Evolutionary conservation across 2,888 invertebrate species (phyloP).

Genomic region (Lithosia quadra): DNA sequence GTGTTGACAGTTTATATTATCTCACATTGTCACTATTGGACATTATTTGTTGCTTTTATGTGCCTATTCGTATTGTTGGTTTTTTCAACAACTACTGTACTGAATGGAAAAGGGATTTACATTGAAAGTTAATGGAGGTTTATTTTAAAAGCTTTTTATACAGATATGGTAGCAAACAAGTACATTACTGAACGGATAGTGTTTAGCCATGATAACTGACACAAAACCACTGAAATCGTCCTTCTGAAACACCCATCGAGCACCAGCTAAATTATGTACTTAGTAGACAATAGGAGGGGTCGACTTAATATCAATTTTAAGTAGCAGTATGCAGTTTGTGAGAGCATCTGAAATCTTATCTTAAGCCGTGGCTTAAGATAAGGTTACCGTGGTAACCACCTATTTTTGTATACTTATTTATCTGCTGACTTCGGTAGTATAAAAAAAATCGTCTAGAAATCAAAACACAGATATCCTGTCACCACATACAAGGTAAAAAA

Average conservation of each 20-base stretch:
- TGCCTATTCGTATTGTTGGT: constrained; percentile 5
- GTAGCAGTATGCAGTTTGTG: no score
- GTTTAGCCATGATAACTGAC: no score
- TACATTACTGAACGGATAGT: not conserved
- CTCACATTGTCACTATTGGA: constrained; percentile 22
- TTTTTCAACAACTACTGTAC: constrained; percentile 1
- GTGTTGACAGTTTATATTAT: constrained; percentile 46
- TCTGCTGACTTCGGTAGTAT: not conserved
- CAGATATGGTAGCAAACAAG: not conserved
- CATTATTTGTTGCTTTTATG: constrained; percentile 18
- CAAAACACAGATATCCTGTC: not conserved
- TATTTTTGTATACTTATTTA: not conserved
- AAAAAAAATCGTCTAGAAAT: not conserved
- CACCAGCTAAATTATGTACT: no score
- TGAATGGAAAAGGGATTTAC: not conserved
- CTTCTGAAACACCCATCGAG: no score
- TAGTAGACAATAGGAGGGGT: no score
- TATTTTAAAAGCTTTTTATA: not conserved
- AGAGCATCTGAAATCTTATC: no score
- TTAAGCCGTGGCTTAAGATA: no score
- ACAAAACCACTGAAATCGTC: no score
- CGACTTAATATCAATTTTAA: no score
- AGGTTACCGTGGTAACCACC: not conserved
- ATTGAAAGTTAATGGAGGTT: not conserved
- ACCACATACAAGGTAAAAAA: constrained; percentile 48